Evolutionary conservation across 2,888 invertebrate species (phyloP), one percentile per base, ranked within the genome.

Genomic region (Cosmorhoe ocellata): DNA sequence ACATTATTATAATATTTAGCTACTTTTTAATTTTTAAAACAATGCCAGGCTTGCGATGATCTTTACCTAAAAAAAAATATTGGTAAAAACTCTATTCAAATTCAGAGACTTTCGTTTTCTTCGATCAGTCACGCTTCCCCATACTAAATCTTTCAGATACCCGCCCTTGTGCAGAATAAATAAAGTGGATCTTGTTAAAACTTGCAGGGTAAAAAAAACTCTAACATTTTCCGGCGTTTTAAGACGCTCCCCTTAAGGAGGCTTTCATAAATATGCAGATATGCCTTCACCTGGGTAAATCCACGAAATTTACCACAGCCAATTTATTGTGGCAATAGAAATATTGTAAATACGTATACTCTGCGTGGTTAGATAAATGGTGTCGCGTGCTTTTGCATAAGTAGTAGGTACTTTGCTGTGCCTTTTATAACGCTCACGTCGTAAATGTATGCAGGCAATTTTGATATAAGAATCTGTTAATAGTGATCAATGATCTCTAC

Each of bases 211-310:
- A 76, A 77, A 78, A n/a, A 40, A 79, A 82, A 78, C 75, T 75
- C 75, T 70, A 73, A 78, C 75, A 80, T 84, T 87, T 66, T 85
- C 82, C 81, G 77, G 78, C 81, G 76, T 83, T 86, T 86, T 88
- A 82, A 79, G 78, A 74, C 74, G 76, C 81, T 81, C 84, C 84
- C 87, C 83, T 82, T 79, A 80, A 84, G 79, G 78, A 79, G 79
- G 81, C 84, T 81, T 61, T 80, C 84, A 87, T 90, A 90, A 88
- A 89, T 89, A 89, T 89, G 86, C 84, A 89, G 88, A 88, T 88
- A 87, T 87, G 79, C 84, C 77, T 79, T 88, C 87, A 89, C 89
- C 88, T 90, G 88, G 81, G 82, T 79, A 81, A 83, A 81, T 76
- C 83, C 74, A 72, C 85, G 75, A 76, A 87, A 88, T 88, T 88